A percentile compares a stretch with the other conserved stretches of the same genome.
Conservation (phyloP, 2,888 invertebrate species). For the Drosophila anomelani region DNA sequence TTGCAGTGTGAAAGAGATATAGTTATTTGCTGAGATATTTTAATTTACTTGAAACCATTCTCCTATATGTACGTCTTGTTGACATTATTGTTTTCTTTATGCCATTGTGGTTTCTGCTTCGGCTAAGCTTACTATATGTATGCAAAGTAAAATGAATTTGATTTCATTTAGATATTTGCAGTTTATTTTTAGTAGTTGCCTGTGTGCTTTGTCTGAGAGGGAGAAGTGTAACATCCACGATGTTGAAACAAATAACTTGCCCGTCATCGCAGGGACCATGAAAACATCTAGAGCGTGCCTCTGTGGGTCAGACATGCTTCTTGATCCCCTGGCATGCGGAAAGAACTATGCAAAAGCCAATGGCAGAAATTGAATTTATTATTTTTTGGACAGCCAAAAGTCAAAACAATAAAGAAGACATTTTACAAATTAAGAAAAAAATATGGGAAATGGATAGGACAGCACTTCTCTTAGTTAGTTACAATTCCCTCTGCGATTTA, state of each 20-base stretch:
- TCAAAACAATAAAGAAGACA: neutral
- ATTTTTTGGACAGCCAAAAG: conserved; percentile 1
- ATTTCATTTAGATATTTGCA: conserved; percentile 53
- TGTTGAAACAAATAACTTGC: conserved; percentile 63
- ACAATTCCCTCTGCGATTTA: neutral
- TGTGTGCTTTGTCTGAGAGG: conserved; percentile 24
- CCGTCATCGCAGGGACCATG: conserved; percentile 56
- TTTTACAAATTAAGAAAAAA: neutral
- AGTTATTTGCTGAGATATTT: conserved; percentile 30
- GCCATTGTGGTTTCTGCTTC: conserved; percentile 37
- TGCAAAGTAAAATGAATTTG: conserved; percentile 34
- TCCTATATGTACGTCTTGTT: conserved; percentile 17
- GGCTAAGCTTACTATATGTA: conserved; percentile 12
- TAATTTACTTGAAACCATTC: conserved; percentile 39
- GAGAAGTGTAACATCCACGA: conserved; percentile 57
- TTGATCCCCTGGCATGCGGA: conserved; percentile 66
- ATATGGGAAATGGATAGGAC: neutral
- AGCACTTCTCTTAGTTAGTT: neutral
- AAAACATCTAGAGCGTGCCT: conserved; percentile 46
- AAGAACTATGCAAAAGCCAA: conserved; percentile 41
- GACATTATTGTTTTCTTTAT: conserved; percentile 22
- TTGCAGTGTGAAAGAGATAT: neutral
- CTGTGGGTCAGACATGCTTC: conserved; percentile 45
- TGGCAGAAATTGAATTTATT: conserved; percentile 51
- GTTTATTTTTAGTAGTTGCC: conserved; percentile 64